phyloP scores from a whole-genome alignment of 37 sponge, comb jelly and placozoan species.

The Beroe ovata region DNA sequence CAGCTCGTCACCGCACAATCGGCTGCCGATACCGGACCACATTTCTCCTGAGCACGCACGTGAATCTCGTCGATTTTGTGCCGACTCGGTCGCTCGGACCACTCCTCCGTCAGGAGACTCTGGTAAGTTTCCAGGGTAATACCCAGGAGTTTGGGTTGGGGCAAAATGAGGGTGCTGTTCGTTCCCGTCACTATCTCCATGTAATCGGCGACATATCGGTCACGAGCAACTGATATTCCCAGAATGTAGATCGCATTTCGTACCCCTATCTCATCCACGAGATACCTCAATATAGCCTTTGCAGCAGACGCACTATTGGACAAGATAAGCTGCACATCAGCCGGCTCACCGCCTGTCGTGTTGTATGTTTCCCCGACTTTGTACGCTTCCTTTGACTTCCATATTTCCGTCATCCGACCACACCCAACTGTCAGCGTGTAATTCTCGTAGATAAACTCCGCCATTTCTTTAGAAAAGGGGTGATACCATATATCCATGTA shows the following conservation, averaged over 20 bases:
- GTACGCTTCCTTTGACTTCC: too few relatives aligned
- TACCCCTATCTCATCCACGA: neutral
- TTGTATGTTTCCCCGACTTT: conserved; percentile 2
- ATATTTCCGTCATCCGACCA: conserved; percentile 19
- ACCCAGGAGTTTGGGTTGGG: neutral
- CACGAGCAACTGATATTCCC: neutral
- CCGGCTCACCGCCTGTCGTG: neutral
- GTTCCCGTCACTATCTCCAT: neutral
- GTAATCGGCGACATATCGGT: neutral
- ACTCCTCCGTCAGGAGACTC: neutral
- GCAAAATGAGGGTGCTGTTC: neutral
- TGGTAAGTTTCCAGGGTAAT: too few relatives aligned
- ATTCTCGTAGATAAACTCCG: conserved; percentile 14
- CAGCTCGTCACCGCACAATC: neutral
- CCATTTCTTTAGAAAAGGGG: conserved; percentile 23
- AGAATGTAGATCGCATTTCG: conserved; percentile 2
- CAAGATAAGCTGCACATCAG: conserved; percentile 29
- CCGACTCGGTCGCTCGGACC: neutral
- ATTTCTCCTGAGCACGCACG: neutral
- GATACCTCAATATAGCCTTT: neutral
- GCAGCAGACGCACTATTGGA: neutral
- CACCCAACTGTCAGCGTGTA: conserved; percentile 37
- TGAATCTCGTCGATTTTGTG: conserved; percentile 6
- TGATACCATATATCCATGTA: conserved; percentile 64
- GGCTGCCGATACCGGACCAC: neutral